A percentile compares a stretch with the other conserved stretches of the same genome.
Evolutionary conservation across 2,113 vertebrate genomes (phyloP).

Genomic region (Chaetura pelagica): DNA sequence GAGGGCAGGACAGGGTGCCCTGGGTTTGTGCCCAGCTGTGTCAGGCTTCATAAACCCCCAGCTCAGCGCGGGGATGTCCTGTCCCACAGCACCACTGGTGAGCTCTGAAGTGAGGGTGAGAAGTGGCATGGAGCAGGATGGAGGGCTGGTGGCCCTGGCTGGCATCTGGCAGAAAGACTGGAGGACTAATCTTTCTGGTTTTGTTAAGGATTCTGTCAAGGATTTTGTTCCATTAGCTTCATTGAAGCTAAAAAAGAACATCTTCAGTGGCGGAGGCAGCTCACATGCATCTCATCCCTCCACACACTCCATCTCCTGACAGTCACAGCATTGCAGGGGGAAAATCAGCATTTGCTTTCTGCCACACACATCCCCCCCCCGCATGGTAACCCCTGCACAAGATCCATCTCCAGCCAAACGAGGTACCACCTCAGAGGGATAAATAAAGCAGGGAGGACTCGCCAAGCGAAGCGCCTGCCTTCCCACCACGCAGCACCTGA

Average conservation of each 20-base stretch:
- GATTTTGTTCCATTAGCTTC: neutral
- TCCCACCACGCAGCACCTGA: constrained; percentile 40
- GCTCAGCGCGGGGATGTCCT: neutral
- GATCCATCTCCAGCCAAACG: neutral
- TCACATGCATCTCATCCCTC: neutral
- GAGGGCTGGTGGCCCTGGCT: neutral
- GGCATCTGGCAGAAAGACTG: neutral
- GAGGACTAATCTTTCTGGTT: neutral
- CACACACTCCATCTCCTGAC: neutral
- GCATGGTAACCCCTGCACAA: neutral
- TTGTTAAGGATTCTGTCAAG: neutral
- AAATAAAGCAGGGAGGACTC: neutral
- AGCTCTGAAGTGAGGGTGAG: neutral
- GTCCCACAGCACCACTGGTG: neutral
- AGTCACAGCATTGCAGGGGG: neutral
- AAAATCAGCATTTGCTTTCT: neutral
- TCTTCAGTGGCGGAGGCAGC: neutral
- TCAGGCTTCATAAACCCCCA: neutral
- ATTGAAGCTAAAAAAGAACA: neutral
- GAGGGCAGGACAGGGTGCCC: neutral
- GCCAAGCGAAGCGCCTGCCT: neutral
- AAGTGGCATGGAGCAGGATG: fast-evolving
- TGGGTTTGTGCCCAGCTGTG: neutral
- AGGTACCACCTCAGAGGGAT: neutral
- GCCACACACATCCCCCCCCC: neutral